These are phyloP conservation scores for Girardinichthys multiradiatus DNA, from an alignment of 2,113 vertebrate genomes.

Conservation along the genomic window DNA sequence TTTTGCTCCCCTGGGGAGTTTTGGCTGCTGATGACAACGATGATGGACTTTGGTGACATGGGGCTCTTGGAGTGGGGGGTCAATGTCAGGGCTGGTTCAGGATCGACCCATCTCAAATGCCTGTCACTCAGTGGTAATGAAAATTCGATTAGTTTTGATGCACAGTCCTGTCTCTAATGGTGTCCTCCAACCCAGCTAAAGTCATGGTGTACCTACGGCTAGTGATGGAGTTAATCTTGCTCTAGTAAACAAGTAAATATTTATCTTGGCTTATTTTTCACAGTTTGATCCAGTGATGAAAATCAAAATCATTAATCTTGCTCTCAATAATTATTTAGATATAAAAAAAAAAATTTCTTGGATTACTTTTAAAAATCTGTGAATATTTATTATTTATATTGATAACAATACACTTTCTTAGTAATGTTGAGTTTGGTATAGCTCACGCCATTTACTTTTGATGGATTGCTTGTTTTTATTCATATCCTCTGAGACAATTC, in stretches of 20 bases:
- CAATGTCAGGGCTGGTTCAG: conserved; percentile 68
- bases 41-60: conserved; percentile 54
- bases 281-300: conserved; percentile 12
- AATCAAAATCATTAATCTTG: conserved; percentile 14
- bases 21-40: conserved; percentile 53
- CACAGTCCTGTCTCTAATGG: conserved; percentile 29
- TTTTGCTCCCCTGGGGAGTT: conserved; percentile 21
- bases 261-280: conserved; percentile 27
- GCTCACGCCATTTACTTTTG: not conserved
- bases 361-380: no score
- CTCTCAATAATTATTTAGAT: not conserved
- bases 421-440: no score
- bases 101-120: conserved; percentile 64
- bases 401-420: no score
- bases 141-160: conserved; percentile 53
- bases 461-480: not conserved
- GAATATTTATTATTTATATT: no score
- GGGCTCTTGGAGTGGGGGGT: conserved; percentile 48
- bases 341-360: not conserved
- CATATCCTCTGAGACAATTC: not conserved
- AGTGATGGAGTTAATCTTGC: conserved; percentile 22
- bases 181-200: conserved; percentile 35
- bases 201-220: conserved; percentile 23
- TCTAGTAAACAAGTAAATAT: conserved; percentile 50
- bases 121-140: conserved; percentile 69